Conservation (phyloP, 2,797 vertebrate genomes). For the Darevskia mixta region DNA sequence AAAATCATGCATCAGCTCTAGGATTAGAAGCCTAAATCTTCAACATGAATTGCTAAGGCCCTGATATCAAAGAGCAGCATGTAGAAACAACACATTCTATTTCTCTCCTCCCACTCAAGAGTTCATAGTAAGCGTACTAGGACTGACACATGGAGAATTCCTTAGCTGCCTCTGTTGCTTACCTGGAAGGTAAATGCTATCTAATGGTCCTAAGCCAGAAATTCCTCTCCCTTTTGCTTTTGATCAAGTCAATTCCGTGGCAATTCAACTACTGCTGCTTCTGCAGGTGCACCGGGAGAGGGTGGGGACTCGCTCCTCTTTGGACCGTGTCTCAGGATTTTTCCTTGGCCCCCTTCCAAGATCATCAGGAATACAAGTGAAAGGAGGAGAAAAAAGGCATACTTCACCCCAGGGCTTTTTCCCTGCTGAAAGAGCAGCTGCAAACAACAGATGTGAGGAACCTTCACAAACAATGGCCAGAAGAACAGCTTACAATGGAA, state of each 20-base stretch:
- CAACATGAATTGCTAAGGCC: background rate
- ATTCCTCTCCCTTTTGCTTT: background rate
- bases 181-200: background rate
- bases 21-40: background rate
- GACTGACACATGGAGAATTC: background rate
- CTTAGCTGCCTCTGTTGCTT: background rate
- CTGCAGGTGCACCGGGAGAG: slow-evolving; percentile 23
- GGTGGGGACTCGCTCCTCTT: background rate
- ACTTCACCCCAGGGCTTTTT: slow-evolving; percentile 23
- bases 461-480: background rate
- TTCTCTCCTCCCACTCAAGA: background rate
- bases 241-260: background rate
- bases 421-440: slow-evolving; percentile 32
- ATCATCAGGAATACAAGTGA: slow-evolving; percentile 31
- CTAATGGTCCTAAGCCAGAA: background rate
- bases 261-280: slow-evolving; percentile 6
- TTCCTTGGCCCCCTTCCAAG: slow-evolving; percentile 26
- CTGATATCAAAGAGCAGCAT: background rate
- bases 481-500: background rate
- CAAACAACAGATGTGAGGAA: slow-evolving; percentile 34
- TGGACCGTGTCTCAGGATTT: slow-evolving; percentile 5
- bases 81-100: background rate
- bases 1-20: background rate
- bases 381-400: slow-evolving; percentile 9
- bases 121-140: background rate